These are phyloP conservation scores for Bathynomus jamesi DNA, from an alignment of 1,140 invertebrate species.

Conservation along the genomic window DNA sequence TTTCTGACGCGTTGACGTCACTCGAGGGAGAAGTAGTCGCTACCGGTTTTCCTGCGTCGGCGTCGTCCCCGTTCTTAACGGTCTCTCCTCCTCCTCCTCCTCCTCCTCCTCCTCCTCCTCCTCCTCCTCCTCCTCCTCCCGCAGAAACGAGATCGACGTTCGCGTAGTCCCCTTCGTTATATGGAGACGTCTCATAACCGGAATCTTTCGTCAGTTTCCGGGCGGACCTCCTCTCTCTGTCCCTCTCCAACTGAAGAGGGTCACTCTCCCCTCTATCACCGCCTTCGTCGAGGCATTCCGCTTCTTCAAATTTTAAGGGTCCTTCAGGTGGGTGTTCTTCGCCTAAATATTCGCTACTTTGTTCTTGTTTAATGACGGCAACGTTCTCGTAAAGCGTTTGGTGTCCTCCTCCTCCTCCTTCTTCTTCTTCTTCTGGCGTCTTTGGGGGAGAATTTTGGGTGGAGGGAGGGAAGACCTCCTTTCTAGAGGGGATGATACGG, in stretches of 20 bases:
- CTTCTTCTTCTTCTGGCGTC: too few relatives aligned
- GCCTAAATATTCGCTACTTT: too few relatives aligned
- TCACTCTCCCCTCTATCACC: not conserved
- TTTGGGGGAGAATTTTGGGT: too few relatives aligned
- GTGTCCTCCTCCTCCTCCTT: too few relatives aligned
- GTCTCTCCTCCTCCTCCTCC: too few relatives aligned
- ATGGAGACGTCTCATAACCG: conserved; percentile 41
- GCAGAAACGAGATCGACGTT: conserved; percentile 38
- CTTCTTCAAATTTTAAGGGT: too few relatives aligned
- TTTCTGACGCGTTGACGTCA: not conserved
- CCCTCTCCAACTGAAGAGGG: conserved; percentile 24
- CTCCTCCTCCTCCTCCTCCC: not conserved
- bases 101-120: conserved; percentile 1
- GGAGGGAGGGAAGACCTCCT: not conserved
- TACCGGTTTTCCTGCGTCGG: too few relatives aligned
- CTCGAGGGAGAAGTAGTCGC: not conserved
- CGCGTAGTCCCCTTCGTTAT: conserved; percentile 41
- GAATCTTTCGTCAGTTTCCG: conserved; percentile 43
- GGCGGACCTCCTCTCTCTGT: conserved; percentile 38
- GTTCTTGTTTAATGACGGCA: too few relatives aligned
- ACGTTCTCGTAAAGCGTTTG: too few relatives aligned
- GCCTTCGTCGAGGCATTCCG: not conserved
- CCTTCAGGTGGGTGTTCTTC: too few relatives aligned
- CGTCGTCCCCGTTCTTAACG: too few relatives aligned
- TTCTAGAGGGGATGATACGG: not conserved